Conservation (phyloP, 2,113 vertebrate species). For the crab-eating macaque (Macaca fascicularis) region DNA sequence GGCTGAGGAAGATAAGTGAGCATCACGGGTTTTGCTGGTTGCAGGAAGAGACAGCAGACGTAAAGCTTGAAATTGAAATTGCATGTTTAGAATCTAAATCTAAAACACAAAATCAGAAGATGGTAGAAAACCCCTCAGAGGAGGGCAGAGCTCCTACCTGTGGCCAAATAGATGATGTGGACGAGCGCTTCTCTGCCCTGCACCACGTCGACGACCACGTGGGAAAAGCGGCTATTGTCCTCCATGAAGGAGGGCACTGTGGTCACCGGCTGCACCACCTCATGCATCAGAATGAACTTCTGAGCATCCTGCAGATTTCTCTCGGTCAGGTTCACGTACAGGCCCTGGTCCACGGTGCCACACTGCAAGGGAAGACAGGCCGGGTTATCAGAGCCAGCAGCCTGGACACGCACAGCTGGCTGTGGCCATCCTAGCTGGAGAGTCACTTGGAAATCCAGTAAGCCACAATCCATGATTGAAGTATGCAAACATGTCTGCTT, state of each 20-base stretch:
- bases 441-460: rapidly evolving
- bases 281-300: slow-evolving; percentile 97
- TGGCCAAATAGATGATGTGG: slow-evolving; percentile 97
- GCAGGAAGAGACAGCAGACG: not conserved
- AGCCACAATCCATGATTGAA: rapidly evolving
- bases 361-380: slow-evolving; percentile 85
- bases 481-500: rapidly evolving
- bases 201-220: slow-evolving; percentile 95
- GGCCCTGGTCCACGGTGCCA: slow-evolving; percentile 95
- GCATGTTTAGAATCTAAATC: rapidly evolving
- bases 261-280: slow-evolving; percentile 94
- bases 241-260: slow-evolving; percentile 96
- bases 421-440: rapidly evolving
- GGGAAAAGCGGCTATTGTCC: slow-evolving; percentile 96
- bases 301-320: slow-evolving; percentile 97
- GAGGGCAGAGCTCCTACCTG: slow-evolving; percentile 85
- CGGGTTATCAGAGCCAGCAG: rapidly evolving
- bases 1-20: rapidly evolving
- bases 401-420: rapidly evolving
- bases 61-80: rapidly evolving
- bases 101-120: not conserved
- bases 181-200: slow-evolving; percentile 93
- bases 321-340: slow-evolving; percentile 94
- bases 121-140: rapidly evolving
- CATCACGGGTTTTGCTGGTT: rapidly evolving